Percentiles rank a stretch among this genome's conserved stretches.
Conservation (phyloP, 1,140 invertebrate species). For the Euura saliciscinereae region DNA sequence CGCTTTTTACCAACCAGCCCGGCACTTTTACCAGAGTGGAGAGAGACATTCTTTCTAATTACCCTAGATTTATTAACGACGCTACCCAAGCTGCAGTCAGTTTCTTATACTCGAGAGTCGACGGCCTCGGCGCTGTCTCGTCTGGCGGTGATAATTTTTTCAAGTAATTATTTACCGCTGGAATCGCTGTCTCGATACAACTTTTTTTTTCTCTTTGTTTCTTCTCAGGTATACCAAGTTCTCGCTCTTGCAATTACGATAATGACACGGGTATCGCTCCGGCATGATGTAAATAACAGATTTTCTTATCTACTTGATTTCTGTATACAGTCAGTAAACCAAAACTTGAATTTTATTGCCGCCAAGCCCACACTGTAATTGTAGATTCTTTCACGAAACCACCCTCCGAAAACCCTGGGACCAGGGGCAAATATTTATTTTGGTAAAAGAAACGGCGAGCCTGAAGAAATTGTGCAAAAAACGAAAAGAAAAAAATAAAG, state of each 20-base stretch:
- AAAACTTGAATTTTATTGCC: too few relatives aligned
- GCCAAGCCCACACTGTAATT: too few relatives aligned
- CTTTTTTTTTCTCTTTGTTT: not conserved
- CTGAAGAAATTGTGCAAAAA: too few relatives aligned
- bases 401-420: too few relatives aligned
- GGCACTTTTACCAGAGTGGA: conserved; percentile 29
- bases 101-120: conserved; percentile 1
- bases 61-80: conserved; percentile 41
- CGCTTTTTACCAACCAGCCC: not conserved
- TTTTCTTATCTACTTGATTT: too few relatives aligned
- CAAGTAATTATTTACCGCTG: not conserved
- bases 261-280: not conserved
- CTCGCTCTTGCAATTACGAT: not conserved
- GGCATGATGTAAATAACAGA: too few relatives aligned
- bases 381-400: too few relatives aligned
- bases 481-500: not conserved
- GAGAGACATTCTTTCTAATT: conserved; percentile 40
- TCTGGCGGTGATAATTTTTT: conserved; percentile 1
- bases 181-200: not conserved
- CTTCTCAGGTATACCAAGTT: too few relatives aligned
- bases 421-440: too few relatives aligned
- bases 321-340: too few relatives aligned
- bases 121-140: not conserved
- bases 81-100: conserved; percentile 15
- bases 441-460: too few relatives aligned